Conservation (phyloP, 2,113 vertebrate genomes). For the Galemys pyrenaicus region DNA sequence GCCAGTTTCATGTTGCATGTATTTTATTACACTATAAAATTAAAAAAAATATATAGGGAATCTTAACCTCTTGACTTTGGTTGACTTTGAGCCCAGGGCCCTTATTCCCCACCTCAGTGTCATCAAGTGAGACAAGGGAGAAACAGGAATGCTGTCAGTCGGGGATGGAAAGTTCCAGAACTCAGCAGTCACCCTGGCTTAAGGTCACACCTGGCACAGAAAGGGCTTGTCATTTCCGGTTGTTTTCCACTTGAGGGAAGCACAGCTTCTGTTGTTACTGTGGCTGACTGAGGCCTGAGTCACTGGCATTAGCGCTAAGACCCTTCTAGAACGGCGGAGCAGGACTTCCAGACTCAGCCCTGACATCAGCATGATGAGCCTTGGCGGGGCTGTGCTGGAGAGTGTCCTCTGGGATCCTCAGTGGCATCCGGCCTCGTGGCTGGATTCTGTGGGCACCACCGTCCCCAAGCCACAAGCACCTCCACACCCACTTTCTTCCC, state of each 20-base stretch:
- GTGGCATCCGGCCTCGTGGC: not conserved
- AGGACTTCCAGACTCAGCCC: not conserved
- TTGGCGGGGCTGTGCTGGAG: too few relatives aligned
- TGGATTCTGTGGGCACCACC: too few relatives aligned
- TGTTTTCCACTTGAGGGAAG: not conserved
- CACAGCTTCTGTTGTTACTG: not conserved
- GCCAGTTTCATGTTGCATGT: not conserved
- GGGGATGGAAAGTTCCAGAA: not conserved
- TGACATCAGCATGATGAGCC: not conserved
- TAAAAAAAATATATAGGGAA: not conserved
- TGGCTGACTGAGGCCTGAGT: accelerated
- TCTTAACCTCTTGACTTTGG: not conserved
- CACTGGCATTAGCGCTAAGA: not conserved
- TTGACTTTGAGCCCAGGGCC: not conserved
- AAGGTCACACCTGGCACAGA: not conserved
- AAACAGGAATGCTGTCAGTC: not conserved
- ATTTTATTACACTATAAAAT: not conserved
- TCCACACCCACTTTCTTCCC: not conserved
- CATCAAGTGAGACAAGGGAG: not conserved
- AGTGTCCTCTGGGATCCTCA: accelerated
- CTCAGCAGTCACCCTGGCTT: not conserved
- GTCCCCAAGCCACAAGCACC: not conserved
- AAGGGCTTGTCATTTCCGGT: not conserved
- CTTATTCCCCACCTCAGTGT: not conserved
- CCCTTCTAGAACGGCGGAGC: not conserved